Conservation (phyloP, 1,140 invertebrate species). For the Pseudomyrmex sp. region DNA sequence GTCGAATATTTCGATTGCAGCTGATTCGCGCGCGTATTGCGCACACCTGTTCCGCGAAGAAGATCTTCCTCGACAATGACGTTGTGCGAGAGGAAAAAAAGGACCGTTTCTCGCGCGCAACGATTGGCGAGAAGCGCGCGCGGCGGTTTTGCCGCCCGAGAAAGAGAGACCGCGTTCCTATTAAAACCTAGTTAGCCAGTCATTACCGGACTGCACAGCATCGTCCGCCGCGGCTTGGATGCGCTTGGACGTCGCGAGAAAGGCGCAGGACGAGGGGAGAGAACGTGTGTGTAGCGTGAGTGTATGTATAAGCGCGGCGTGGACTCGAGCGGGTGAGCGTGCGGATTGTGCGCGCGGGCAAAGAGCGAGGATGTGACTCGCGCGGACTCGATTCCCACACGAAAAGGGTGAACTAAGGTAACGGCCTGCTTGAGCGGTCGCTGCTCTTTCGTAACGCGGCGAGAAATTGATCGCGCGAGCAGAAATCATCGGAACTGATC, state of each 20-base stretch:
- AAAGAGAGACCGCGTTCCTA: conserved; percentile 75
- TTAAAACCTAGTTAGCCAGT: conserved; percentile 78
- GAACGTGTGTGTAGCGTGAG: neutral
- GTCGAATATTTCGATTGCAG: conserved; percentile 29
- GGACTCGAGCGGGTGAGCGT: conserved; percentile 11
- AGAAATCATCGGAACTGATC: conserved; percentile 6
- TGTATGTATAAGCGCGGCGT: neutral
- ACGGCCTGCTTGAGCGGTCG: conserved; percentile 28
- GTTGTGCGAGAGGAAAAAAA: conserved; percentile 34
- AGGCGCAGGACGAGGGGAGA: conserved; percentile 40
- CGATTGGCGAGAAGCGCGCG: conserved; percentile 37
- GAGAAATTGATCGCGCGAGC: conserved; percentile 48
- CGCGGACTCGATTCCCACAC: conserved; percentile 12
- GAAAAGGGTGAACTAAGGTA: conserved; percentile 54
- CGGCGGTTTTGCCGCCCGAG: conserved; percentile 69
- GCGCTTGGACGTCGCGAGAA: conserved; percentile 42
- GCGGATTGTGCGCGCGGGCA: conserved; percentile 18
- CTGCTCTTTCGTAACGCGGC: conserved; percentile 57
- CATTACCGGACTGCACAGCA: conserved; percentile 67
- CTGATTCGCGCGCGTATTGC: conserved; percentile 41
- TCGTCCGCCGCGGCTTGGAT: conserved; percentile 27
- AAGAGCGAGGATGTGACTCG: conserved; percentile 36
- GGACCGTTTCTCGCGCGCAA: conserved; percentile 46
- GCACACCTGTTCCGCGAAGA: conserved; percentile 43
- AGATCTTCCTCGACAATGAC: conserved; percentile 44